phyloP scores from a whole-genome alignment of 2,888 invertebrate genomes.

The Cyrtodaria siliqua region DNA sequence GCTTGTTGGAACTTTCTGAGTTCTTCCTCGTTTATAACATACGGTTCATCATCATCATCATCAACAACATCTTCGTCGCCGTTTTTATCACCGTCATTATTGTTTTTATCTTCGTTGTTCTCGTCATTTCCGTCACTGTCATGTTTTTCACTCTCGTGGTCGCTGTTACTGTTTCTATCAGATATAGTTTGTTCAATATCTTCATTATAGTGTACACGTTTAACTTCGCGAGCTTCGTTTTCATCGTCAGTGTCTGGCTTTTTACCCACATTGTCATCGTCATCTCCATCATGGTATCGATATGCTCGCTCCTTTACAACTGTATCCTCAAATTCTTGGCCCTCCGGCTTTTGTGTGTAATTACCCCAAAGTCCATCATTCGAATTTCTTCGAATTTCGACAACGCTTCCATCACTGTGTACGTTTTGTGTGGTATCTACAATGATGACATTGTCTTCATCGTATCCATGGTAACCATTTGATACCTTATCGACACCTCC shows the following conservation, averaged over 20 bases:
- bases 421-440: background rate
- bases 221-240: constrained; percentile 7
- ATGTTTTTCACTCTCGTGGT: constrained; percentile 4
- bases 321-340: constrained; percentile 1
- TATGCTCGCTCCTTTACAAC: constrained; percentile 26
- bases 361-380: constrained; percentile 39
- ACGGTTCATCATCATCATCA: background rate
- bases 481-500: constrained; percentile 6
- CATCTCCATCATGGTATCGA: constrained; percentile 31
- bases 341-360: constrained; percentile 32
- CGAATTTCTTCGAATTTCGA: too few relatives aligned
- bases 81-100: background rate
- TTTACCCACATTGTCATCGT: constrained; percentile 9
- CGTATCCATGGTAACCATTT: background rate
- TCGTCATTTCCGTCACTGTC: background rate
- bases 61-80: background rate
- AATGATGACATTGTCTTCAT: constrained; percentile 1
- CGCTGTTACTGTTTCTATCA: background rate
- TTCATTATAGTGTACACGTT: constrained; percentile 10
- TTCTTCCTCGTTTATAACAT: background rate
- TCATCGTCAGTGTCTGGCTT: constrained; percentile 17
- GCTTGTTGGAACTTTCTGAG: background rate
- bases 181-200: constrained; percentile 17
- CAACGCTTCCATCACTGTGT: too few relatives aligned
- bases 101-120: background rate